A percentile compares a stretch with the other conserved stretches of the same genome.
These are phyloP conservation scores for Amphipyra berbera DNA, from an alignment of 2,888 invertebrate species.

Conservation along the genomic window DNA sequence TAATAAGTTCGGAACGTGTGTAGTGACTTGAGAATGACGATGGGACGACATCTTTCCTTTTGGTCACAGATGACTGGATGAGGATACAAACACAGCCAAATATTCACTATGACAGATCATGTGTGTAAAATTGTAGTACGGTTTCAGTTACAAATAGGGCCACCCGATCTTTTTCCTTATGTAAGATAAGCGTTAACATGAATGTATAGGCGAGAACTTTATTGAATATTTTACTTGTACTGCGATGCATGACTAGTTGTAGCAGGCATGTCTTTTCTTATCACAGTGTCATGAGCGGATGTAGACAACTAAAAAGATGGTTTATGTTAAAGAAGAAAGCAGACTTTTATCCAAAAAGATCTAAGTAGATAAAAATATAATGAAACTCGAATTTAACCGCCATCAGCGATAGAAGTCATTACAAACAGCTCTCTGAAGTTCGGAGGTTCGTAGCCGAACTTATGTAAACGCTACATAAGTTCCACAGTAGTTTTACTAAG, in stretches of 20 bases:
- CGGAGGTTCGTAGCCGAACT: conserved; percentile 57
- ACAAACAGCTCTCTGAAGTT: conserved; percentile 67
- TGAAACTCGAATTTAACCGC: conserved; percentile 54
- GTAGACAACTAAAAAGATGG: too few relatives aligned
- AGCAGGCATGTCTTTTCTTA: too few relatives aligned
- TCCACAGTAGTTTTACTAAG: conserved; percentile 63
- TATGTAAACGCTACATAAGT: conserved; percentile 63
- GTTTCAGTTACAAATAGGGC: not conserved
- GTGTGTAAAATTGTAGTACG: conserved; percentile 2
- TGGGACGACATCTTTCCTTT: not conserved
- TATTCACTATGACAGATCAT: conserved; percentile 13
- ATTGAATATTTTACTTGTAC: too few relatives aligned
- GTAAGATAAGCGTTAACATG: too few relatives aligned
- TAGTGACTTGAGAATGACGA: conserved; percentile 28
- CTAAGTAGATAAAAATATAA: conserved; percentile 49
- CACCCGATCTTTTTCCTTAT: not conserved
- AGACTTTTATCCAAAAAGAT: conserved; percentile 11
- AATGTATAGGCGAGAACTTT: too few relatives aligned
- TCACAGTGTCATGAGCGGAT: too few relatives aligned
- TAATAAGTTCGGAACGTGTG: conserved; percentile 31
- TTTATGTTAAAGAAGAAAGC: not conserved
- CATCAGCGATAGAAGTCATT: conserved; percentile 71
- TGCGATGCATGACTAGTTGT: too few relatives aligned
- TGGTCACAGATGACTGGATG: conserved; percentile 13
- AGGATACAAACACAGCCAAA: conserved; percentile 4